These are phyloP conservation scores for Cyclargus thomasi DNA, from an alignment of 1,140 invertebrate species.

Conservation along the genomic window DNA sequence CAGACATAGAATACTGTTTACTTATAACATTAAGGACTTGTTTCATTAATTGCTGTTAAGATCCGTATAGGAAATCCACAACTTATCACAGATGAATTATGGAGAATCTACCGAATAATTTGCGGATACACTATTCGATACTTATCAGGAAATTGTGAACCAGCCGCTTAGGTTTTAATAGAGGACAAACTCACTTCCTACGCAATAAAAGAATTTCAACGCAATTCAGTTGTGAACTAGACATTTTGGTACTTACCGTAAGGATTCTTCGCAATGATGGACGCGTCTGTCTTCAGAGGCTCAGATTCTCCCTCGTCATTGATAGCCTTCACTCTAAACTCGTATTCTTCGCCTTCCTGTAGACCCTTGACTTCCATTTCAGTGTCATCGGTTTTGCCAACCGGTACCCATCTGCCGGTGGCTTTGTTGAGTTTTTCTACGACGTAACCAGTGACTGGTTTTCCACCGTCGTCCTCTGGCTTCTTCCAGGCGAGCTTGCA, in stretches of 20 bases:
- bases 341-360: conserved; percentile 95
- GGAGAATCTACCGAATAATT: too few relatives aligned
- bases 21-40: too few relatives aligned
- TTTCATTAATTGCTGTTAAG: too few relatives aligned
- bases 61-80: too few relatives aligned
- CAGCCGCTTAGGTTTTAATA: too few relatives aligned
- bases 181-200: too few relatives aligned
- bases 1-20: too few relatives aligned
- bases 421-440: conserved; percentile 97
- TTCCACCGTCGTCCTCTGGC: conserved; percentile 98
- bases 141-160: too few relatives aligned
- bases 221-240: too few relatives aligned
- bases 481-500: conserved; percentile 97
- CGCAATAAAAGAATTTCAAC: too few relatives aligned
- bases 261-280: conserved; percentile 94
- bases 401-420: conserved; percentile 95
- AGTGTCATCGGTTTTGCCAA: conserved; percentile 89
- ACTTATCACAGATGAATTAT: too few relatives aligned
- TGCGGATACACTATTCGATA: too few relatives aligned
- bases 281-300: conserved; percentile 90
- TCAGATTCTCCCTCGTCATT: conserved; percentile 99
- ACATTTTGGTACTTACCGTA: conserved; percentile 89
- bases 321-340: conserved; percentile 97
- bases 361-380: conserved; percentile 95
- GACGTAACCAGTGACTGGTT: conserved; percentile 95